Evolutionary conservation across 2,888 invertebrate species (phyloP).

Genomic region (Podabrus alpinus): DNA sequence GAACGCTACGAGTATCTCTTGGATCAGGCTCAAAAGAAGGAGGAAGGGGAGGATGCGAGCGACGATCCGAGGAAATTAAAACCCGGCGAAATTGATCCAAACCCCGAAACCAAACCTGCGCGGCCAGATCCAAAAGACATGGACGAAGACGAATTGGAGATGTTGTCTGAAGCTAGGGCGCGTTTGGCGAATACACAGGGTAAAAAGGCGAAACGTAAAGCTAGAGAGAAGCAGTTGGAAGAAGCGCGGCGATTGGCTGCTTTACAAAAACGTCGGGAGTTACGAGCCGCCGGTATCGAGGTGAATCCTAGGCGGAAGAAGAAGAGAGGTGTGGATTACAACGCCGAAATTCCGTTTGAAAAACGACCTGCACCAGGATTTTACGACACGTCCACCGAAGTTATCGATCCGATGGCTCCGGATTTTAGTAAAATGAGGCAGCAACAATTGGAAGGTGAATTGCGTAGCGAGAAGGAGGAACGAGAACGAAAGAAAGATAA

Average conservation of each 20-base stretch:
- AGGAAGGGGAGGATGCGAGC: conserved; percentile 88
- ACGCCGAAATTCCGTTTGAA: conserved; percentile 96
- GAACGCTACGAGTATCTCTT: conserved; percentile 96
- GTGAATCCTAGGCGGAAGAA: conserved; percentile 65
- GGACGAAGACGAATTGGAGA: conserved; percentile 99
- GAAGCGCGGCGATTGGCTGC: conserved; percentile 96
- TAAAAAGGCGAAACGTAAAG: conserved; percentile 90
- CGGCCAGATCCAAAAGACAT: conserved; percentile 99
- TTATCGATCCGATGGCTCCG: conserved; percentile 84
- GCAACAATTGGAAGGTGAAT: conserved; percentile 91
- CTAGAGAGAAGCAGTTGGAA: conserved; percentile 97
- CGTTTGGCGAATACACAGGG: conserved; percentile 98
- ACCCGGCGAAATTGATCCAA: conserved; percentile 99
- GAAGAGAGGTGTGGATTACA: conserved; percentile 94
- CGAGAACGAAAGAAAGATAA: conserved; percentile 94
- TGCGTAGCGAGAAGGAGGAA: conserved; percentile 89
- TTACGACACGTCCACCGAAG: conserved; percentile 91
- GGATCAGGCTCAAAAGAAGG: conserved; percentile 97
- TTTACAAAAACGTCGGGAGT: conserved; percentile 94
- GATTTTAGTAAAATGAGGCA: conserved; percentile 89
- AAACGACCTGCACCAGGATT: conserved; percentile 92
- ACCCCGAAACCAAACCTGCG: conserved; percentile 99
- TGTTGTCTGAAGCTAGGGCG: conserved; percentile 98
- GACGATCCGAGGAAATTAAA: conserved; percentile 97
- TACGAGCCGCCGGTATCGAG: conserved; percentile 94